Evolutionary conservation across 2,888 invertebrate species (phyloP).

Genomic region (Cryptocephalus primarius): DNA sequence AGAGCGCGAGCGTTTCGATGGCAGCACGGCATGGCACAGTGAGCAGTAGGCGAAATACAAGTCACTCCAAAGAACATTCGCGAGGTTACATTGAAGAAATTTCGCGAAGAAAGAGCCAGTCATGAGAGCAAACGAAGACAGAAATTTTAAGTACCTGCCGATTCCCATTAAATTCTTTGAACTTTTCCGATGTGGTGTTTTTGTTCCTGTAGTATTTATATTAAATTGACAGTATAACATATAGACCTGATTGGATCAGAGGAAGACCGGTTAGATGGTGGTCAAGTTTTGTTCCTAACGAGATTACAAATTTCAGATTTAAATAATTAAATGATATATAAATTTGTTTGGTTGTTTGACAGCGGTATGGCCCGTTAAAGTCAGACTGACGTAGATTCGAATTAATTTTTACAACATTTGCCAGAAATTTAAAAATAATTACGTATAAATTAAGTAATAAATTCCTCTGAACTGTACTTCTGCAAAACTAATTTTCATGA

Average conservation of each 20-base stretch:
- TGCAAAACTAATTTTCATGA: no score
- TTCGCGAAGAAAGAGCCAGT: slow-evolving; percentile 20
- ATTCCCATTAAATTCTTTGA: slow-evolving; percentile 1
- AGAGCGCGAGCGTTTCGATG: background rate
- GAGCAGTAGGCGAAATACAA: slow-evolving; percentile 10
- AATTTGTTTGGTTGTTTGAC: no score
- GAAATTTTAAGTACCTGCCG: background rate
- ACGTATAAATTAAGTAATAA: no score
- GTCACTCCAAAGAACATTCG: slow-evolving; percentile 7
- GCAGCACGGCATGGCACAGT: background rate
- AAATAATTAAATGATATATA: no score
- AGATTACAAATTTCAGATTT: no score
- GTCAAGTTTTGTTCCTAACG: no score
- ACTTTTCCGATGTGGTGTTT: slow-evolving; percentile 3
- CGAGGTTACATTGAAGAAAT: slow-evolving; percentile 2
- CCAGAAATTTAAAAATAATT: no score
- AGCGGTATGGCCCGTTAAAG: no score
- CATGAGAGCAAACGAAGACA: slow-evolving; percentile 18
- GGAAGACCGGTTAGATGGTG: no score
- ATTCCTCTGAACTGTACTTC: no score
- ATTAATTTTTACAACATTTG: no score
- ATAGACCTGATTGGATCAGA: slow-evolving; percentile 1
- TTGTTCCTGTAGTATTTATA: slow-evolving; percentile 1
- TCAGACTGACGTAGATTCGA: no score
- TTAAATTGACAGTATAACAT: slow-evolving; percentile 5